phyloP scores from a whole-genome alignment of 37 sponge, comb jelly and placozoan species.

The Oopsacas minuta region DNA sequence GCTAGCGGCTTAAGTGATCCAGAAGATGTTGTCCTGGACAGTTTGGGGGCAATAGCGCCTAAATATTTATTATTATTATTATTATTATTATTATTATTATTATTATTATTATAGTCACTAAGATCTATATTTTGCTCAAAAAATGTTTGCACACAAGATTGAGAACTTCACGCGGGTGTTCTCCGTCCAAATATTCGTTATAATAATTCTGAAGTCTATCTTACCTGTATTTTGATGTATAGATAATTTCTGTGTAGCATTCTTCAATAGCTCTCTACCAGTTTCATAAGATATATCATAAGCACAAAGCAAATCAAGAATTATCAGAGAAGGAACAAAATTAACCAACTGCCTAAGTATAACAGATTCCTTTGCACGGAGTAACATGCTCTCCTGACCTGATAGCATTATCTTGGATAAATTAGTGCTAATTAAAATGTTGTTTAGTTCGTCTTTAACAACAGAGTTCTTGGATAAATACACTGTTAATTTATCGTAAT shows the following conservation, averaged over 20 bases:
- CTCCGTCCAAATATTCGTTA: too few species aligned
- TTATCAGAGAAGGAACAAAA: constrained; percentile 39
- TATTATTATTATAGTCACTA: too few species aligned
- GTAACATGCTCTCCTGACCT: constrained; percentile 40
- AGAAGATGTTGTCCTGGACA: not conserved
- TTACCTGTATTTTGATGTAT: not conserved
- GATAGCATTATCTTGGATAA: constrained; percentile 46
- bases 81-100: too few species aligned
- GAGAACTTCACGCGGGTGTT: too few species aligned
- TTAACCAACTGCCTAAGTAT: constrained; percentile 23
- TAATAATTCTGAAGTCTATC: too few species aligned
- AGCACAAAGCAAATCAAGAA: constrained; percentile 57
- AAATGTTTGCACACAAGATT: too few species aligned
- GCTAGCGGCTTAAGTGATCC: not conserved
- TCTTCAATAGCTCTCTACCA: not conserved
- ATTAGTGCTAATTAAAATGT: constrained; percentile 33
- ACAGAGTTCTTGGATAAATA: constrained; percentile 12
- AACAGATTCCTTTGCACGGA: constrained; percentile 21
- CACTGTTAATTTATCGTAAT: not conserved
- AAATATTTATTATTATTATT: too few species aligned
- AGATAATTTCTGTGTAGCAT: not conserved
- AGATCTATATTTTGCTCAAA: too few species aligned
- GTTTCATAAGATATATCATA: constrained; percentile 19
- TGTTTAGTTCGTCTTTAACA: constrained; percentile 39
- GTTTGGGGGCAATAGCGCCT: constrained; percentile 4